These are phyloP conservation scores for Dendrolimus punctatus DNA, from an alignment of 1,140 invertebrate species.

Conservation along the genomic window DNA sequence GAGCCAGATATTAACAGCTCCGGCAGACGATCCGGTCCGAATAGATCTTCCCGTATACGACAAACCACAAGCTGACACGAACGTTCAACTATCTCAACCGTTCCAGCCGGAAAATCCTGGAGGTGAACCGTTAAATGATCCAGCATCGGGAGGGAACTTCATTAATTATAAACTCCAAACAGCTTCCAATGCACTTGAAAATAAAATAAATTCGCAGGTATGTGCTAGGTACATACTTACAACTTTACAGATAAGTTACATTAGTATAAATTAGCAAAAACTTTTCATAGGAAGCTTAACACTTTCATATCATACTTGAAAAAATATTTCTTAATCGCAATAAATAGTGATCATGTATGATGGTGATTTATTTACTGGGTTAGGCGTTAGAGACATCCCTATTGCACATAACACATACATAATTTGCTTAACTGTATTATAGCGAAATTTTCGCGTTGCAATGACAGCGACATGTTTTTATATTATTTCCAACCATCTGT, in stretches of 20 bases:
- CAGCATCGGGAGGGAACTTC: conserved; percentile 11
- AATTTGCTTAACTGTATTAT: too few species aligned
- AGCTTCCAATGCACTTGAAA: conserved; percentile 9
- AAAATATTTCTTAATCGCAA: too few species aligned
- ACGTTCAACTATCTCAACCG: conserved; percentile 15
- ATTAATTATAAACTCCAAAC: conserved; percentile 18
- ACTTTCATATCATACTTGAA: too few species aligned
- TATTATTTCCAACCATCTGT: too few species aligned
- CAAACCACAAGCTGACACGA: conserved; percentile 22
- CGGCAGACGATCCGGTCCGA: conserved; percentile 42
- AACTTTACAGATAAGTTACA: neutral
- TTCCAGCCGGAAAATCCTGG: conserved; percentile 38
- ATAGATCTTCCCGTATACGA: conserved; percentile 59
- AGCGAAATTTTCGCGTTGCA: too few species aligned
- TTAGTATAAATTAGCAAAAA: too few species aligned
- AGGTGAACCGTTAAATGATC: conserved; percentile 11
- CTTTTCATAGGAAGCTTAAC: too few species aligned
- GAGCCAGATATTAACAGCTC: conserved; percentile 19
- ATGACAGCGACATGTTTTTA: too few species aligned
- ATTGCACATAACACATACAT: too few species aligned
- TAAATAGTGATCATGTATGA: too few species aligned
- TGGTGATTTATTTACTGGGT: too few species aligned
- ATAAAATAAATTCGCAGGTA: conserved; percentile 13
- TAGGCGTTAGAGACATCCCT: too few species aligned
- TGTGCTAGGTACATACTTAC: neutral